Base-by-base conservation (phyloP, 2,113 vertebrate genomes). In the Oxyruncus cristatus region DNA sequence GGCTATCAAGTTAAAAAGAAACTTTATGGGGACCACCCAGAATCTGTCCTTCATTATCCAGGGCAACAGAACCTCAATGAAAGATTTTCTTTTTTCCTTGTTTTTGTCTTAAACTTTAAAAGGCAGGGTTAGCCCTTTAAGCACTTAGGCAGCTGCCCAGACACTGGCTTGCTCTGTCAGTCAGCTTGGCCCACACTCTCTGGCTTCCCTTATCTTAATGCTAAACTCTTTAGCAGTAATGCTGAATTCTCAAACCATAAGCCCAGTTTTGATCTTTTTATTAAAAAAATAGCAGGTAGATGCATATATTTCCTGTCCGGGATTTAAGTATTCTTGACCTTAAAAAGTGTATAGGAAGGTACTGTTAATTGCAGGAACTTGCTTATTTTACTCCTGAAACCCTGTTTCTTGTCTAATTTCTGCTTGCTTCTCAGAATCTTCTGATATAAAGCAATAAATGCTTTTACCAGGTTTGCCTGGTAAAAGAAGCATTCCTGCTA, bases 1-100 rank as follows among this genome's bases (percentile, higher is more conserved):
- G 41, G 75, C 85, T 92, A 86, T 88, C 85, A 84, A 84, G 82
- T 93, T 95, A 93, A 96, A 95, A 96, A 88, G 90, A 81, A 92
- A 84, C 12, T 88, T 85, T 28, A 71, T 22, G 17, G 18, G 9
- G 93, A 95, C 95, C 82, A 94, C 95, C 92, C 94, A 95, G 90
- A 77, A 94, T 71, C 55, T 74, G 30, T 93, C 59, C 50, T 63
- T 92, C 23, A 75, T 92, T 82, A 90, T 94, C 49, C 68, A 71
- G 76, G 47, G 73, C 28, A 96, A 93, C 15, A 80, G 65, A 68
- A 26, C 15, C 55, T 72, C 88, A 86, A 81, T 84, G 52, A 93
- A 93, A 91, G 95, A 91, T 93, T 90, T 89, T 93, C 19, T 74
- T 85, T 88, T 19, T 1, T 18, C 37, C 37, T 39, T 63, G 17